phyloP scores from a whole-genome alignment of 35 echinoderm and acorn worm species.

The Hemicentrotus pulcherrimus region DNA sequence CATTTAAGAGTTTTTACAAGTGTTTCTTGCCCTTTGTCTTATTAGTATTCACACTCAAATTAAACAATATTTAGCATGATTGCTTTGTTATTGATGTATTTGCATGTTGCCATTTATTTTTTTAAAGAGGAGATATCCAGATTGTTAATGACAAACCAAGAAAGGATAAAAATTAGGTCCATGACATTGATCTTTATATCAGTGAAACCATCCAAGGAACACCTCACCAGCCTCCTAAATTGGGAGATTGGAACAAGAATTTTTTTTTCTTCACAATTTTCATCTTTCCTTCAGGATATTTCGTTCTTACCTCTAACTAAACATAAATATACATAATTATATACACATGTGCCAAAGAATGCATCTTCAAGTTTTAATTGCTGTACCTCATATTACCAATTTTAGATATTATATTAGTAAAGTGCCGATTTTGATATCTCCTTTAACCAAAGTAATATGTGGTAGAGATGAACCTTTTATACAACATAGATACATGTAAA shows the following conservation, averaged over 20 bases:
- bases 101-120: neutral
- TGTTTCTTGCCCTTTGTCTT: neutral
- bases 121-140: neutral
- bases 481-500: too few relatives aligned
- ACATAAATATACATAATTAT: too few relatives aligned
- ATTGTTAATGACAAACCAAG: neutral
- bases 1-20: neutral
- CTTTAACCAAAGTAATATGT: too few relatives aligned
- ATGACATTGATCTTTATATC: neutral
- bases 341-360: too few relatives aligned
- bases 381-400: too few relatives aligned
- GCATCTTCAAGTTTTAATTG: too few relatives aligned
- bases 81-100: neutral
- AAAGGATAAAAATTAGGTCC: neutral
- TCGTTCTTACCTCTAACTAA: neutral
- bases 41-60: neutral
- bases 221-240: neutral
- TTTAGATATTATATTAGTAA: too few relatives aligned
- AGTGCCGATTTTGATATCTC: too few relatives aligned
- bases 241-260: neutral
- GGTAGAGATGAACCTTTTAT: too few relatives aligned
- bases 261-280: neutral
- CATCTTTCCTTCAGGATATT: neutral
- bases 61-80: neutral
- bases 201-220: neutral